Evolutionary conservation across 2,888 invertebrate species (phyloP), one percentile per base, ranked within the genome.

Genomic region (Lasius fuliginosus): DNA sequence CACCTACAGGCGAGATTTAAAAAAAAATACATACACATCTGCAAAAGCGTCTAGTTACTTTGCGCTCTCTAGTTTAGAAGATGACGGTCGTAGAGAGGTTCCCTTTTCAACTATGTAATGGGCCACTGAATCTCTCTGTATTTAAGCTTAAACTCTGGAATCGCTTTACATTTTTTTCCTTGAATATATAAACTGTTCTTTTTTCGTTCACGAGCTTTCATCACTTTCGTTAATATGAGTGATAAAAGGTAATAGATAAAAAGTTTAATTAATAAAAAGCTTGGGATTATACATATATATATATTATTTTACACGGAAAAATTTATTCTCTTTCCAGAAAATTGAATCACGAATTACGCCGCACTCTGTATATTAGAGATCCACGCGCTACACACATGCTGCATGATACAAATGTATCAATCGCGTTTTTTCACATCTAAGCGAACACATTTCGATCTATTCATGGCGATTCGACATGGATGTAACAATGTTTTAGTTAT

Each of bases 31-130:
- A 49, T 3, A 53, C 6, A 60, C 58, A 71, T 33, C 58, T 79
- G 79, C 71, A 58, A 71, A 79, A 79, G 58, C 71, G 60, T 73
- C 46, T 60, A 71, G 73, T 73, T 81, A 81, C 79, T 81, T 81
- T 81, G 36, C 60, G 33, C 71, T 33, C 60, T 60, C 46, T 53
- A 3, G 73, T 73, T 60, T 36, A 73, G 27, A 15, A 30, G 42
- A 64, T 33, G 56, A 77, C 33, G 42, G 12, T 53, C 15, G 27
- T 30, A 49, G 36, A 76, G 23, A 82, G 36, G 6, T 74, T 33
- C 40, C n/a, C 64, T 42, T 82, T 64, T 53, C 53, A 76, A 36
- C 40, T 30, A n/a, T 42, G 77, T 64, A 77, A 82, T 64, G 64
- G 53, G 36, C 56, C 36, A 36, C 27, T 46, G 27, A 71, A 73